Percentiles rank a stretch among this genome's conserved stretches.
These are phyloP conservation scores for Sarcophaga carnaria DNA, from an alignment of 2,888 invertebrate genomes.

Conservation along the genomic window DNA sequence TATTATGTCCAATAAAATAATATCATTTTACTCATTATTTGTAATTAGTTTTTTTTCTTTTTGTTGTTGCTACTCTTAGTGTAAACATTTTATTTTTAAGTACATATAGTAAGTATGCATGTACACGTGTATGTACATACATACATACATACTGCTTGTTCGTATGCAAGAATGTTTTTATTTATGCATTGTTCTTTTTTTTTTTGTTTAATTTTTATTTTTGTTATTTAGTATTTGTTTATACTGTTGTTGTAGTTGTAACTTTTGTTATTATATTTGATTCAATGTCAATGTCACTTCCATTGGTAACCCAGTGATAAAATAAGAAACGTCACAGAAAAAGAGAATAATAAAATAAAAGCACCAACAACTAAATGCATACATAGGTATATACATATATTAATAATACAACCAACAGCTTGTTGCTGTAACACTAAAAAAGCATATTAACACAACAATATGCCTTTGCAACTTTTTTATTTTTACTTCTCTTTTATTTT, in stretches of 20 bases:
- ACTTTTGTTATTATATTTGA: slow-evolving; percentile 51
- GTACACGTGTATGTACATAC: slow-evolving; percentile 9
- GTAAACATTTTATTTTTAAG: neutral
- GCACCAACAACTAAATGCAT: slow-evolving; percentile 38
- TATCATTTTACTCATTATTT: neutral
- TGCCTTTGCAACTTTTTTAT: slow-evolving; percentile 52
- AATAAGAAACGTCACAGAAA: slow-evolving; percentile 51
- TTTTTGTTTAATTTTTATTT: no score
- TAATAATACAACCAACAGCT: neutral
- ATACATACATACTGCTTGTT: neutral
- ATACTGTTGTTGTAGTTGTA: slow-evolving; percentile 28
- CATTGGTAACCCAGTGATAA: slow-evolving; percentile 68
- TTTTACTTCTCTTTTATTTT: slow-evolving; percentile 20
- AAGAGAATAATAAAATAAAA: slow-evolving; percentile 33
- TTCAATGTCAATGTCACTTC: slow-evolving; percentile 70
- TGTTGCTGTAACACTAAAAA: no score
- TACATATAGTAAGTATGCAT: neutral
- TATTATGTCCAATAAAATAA: slow-evolving; percentile 38
- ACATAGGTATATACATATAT: neutral
- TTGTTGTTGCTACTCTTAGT: neutral
- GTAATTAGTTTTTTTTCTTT: neutral
- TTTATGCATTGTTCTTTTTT: no score
- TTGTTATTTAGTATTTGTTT: slow-evolving; percentile 9
- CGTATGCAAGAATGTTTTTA: no score
- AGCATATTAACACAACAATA: slow-evolving; percentile 34